Percentiles rank a stretch among this genome's conserved stretches.
phyloP scores from a whole-genome alignment of 2,888 invertebrate genomes.

The Agrochola lychnidis region DNA sequence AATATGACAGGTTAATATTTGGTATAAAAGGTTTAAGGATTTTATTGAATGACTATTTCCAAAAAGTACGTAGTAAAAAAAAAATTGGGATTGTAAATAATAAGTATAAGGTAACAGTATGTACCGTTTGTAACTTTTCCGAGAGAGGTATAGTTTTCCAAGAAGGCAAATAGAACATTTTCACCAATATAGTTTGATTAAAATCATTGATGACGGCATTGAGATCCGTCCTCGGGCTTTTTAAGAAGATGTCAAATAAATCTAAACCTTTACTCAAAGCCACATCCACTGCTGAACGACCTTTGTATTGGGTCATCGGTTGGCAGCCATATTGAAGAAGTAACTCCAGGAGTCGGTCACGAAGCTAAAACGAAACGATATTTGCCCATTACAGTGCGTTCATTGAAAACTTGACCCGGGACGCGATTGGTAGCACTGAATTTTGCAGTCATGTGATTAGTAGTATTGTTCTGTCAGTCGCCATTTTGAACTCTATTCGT shows the following conservation, averaged over 20 bases:
- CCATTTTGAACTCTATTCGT: too few relatives aligned
- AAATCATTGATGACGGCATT: conserved; percentile 79
- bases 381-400: neutral
- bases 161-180: conserved; percentile 79
- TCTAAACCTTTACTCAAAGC: conserved; percentile 74
- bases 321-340: conserved; percentile 79
- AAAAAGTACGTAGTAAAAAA: neutral
- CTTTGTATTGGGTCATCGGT: conserved; percentile 75
- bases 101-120: neutral
- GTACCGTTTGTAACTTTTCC: conserved; percentile 78
- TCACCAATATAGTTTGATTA: conserved; percentile 80
- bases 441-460: too few relatives aligned
- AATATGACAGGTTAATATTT: too few relatives aligned
- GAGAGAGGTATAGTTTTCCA: conserved; percentile 71
- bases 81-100: neutral
- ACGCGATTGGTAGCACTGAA: too few relatives aligned
- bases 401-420: too few relatives aligned
- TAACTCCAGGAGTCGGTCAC: conserved; percentile 73
- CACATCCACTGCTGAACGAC: conserved; percentile 78
- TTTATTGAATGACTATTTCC: neutral
- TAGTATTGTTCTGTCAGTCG: too few relatives aligned
- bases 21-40: too few relatives aligned
- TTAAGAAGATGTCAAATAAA: conserved; percentile 78
- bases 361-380: conserved; percentile 70
- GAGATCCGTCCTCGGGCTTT: conserved; percentile 75